These are phyloP conservation scores for Zaprionus obscuricornis DNA, from an alignment of 2,888 invertebrate species.

Conservation along the genomic window DNA sequence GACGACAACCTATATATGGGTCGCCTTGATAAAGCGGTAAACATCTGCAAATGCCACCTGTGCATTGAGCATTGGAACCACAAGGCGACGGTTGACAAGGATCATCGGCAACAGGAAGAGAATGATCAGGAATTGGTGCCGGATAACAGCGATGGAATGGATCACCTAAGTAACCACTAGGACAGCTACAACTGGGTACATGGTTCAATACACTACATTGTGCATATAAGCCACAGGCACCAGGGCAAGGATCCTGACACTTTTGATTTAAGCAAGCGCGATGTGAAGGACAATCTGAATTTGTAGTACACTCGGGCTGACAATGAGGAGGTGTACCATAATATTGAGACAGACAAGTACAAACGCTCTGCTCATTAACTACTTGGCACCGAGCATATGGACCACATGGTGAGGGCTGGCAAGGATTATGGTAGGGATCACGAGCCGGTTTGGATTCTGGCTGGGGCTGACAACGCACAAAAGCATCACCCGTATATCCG, in stretches of 20 bases:
- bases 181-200: constrained; percentile 88
- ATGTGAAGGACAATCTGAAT: constrained; percentile 88
- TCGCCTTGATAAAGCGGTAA: constrained; percentile 87
- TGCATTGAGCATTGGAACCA: constrained; percentile 87
- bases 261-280: constrained; percentile 88
- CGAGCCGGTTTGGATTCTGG: constrained; percentile 80
- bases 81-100: constrained; percentile 89
- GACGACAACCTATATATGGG: constrained; percentile 88
- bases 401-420: constrained; percentile 88
- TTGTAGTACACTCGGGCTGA: constrained; percentile 88
- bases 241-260: constrained; percentile 89
- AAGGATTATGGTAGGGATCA: constrained; percentile 84
- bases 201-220: constrained; percentile 89
- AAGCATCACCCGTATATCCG: constrained; percentile 89
- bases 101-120: constrained; percentile 79
- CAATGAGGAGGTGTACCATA: constrained; percentile 89
- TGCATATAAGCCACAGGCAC: constrained; percentile 89
- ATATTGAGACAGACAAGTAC: constrained; percentile 86
- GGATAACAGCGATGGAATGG: constrained; percentile 87
- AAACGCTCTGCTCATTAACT: constrained; percentile 86
- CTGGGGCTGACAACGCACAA: constrained; percentile 86
- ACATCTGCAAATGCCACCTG: constrained; percentile 88
- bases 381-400: constrained; percentile 88
- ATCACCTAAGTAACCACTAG: constrained; percentile 87
- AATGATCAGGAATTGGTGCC: constrained; percentile 33